Evolutionary conservation across 2,888 invertebrate genomes (phyloP), one percentile per base, ranked within the genome.

Genomic region (Eulithis prunata): DNA sequence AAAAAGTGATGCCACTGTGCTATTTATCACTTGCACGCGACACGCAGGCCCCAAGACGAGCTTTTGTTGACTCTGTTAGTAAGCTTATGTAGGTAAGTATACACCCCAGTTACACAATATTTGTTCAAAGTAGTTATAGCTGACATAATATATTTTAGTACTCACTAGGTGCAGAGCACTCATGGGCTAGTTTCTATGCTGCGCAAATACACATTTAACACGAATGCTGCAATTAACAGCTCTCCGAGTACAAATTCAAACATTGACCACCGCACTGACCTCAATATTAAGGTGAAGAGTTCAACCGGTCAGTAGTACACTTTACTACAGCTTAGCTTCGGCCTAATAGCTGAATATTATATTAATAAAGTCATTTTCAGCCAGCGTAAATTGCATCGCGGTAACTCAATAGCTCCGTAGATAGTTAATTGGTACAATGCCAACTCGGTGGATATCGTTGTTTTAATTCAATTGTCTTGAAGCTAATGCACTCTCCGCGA

Each of bases 11-110:
- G 88, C 81, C 82, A 76, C 78, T 77, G 79, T 80, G 84, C 89
- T 86, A 92, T 92, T 91, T 90, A 91, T 91, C 89, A 91, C 90
- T 83, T 87, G 89, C 85, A 85, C 81, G 78, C 84, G 89, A 89
- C 89, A 81, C 79, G 66, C 63, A 64, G 54, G 78, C 71, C 76
- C 77, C 78, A 77, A 79, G 80, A 77, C 78, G 80, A 78, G 84
- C 79, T 85, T 83, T 83, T 84, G 84, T 84, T 46, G 54, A 62
- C 79, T 78, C 78, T 79, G 78, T 79, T 83, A 66, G 61, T 68
- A 65, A 46, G 45, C 53, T 14, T 21, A 41, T 53, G 10, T 41
- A 2, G 21, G 21, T 21, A 21, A 21, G 32, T 41, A 41, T 11
- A 41, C 8, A 49, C 52, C 12, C 21, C 47, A 36, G 84, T 14